Evolutionary conservation across 1,140 invertebrate species (phyloP).

Genomic region (Portunus trituberculatus): DNA sequence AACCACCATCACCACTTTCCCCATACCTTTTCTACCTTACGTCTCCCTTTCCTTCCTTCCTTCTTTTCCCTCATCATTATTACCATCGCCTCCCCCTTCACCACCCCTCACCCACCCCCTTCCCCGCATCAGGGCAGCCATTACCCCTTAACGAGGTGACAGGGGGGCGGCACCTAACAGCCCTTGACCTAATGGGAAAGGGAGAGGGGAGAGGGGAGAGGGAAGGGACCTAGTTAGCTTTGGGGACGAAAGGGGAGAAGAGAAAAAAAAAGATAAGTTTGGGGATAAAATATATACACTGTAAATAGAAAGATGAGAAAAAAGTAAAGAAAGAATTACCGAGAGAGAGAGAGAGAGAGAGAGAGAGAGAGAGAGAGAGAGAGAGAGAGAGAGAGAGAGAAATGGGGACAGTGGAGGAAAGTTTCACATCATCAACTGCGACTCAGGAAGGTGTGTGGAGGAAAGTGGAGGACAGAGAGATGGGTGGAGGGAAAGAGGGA

Average conservation of each 20-base stretch:
- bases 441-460: neutral
- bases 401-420: neutral
- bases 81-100: too few species aligned
- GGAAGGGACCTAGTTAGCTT: neutral
- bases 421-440: neutral
- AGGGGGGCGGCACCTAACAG: neutral
- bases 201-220: neutral
- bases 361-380: constrained; percentile 53
- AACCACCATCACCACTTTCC: neutral
- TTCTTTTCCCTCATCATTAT: neutral
- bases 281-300: neutral
- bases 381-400: constrained; percentile 53
- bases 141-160: neutral
- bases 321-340: neutral
- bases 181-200: constrained; percentile 9
- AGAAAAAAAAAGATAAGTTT: neutral
- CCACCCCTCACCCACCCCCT: neutral
- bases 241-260: neutral
- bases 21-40: neutral
- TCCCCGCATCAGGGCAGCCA: neutral
- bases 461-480: neutral
- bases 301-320: constrained; percentile 2
- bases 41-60: neutral
- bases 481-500: neutral
- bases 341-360: constrained; percentile 42